Base-by-base conservation (phyloP, 2,113 vertebrate genomes). In the Dolichallabes microphthalmus region DNA sequence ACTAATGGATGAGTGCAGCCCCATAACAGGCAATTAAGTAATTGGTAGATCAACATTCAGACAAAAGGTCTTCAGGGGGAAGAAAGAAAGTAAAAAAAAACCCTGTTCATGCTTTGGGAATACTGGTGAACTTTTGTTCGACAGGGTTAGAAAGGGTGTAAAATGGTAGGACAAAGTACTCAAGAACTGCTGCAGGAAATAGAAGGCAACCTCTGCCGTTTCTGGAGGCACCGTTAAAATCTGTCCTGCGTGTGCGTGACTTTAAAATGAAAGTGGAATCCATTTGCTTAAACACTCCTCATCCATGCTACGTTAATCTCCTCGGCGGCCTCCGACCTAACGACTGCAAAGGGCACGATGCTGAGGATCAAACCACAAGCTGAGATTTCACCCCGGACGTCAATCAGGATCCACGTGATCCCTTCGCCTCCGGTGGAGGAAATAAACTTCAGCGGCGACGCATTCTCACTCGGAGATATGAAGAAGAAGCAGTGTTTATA, bases 21-120 rank as follows among this genome's bases (percentile, higher is more conserved):
- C 84, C 88, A 88, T 88, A 91, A 90, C 90, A 61, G 11, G 86
- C 91, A 92, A 92, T 93, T 94, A 91, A 91, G 91, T 92, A 92
- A 94, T 93, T 94, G 93, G 90, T 83, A 83, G 87, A 92, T 91
- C 86, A 88, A 88, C 89, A 91, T 77, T 76, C 55, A 69, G 50
- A 85, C 85, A 85, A 88, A 88, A 35, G 32, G 80, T 68, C 80
- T 83, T 80, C 80, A 19, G 58, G 60, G 61, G 50, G 73, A 82
- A 27, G 73, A 80, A 27, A 45, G 69, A n/a, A 74, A 35, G 2
- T 2, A 35, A 73, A 82, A 82, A 79, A 22, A 60, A 17, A n/a
- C 45, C 58, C 22, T 55, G 53, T 57, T 83, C 55, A 79, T 80
- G 64, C 77, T 39, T 64, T 25, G 68, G 68, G 81, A 76, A 86